A percentile compares a stretch with the other conserved stretches of the same genome.
Conservation (phyloP, 2,113 vertebrate species). For the Orientallactaga bullata region DNA sequence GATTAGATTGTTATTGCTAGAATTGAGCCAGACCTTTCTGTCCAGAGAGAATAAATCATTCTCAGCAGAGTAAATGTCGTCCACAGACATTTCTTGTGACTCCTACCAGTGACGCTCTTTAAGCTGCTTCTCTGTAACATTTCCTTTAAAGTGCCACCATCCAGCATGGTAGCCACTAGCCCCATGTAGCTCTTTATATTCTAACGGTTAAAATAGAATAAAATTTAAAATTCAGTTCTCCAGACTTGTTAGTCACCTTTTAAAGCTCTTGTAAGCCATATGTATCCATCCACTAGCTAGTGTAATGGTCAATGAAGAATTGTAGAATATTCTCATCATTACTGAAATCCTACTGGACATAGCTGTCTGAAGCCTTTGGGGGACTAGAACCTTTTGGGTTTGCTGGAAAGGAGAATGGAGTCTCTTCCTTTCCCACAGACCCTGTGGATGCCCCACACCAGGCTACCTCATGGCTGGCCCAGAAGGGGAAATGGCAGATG, state of each 20-base stretch:
- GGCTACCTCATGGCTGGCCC: background rate
- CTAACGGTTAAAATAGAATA: slow-evolving; percentile 18
- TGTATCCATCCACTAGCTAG: background rate
- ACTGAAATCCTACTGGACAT: background rate
- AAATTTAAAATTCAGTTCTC: background rate
- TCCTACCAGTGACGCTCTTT: slow-evolving; percentile 82
- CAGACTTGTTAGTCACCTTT: background rate
- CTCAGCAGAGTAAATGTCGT: slow-evolving; percentile 83
- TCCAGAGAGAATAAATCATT: slow-evolving; percentile 85
- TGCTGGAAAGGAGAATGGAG: background rate
- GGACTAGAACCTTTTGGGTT: background rate
- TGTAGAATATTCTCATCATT: background rate
- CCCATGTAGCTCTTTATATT: slow-evolving; percentile 36
- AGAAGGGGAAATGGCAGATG: background rate
- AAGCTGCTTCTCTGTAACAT: slow-evolving; percentile 71
- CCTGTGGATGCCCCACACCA: background rate
- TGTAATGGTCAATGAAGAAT: background rate
- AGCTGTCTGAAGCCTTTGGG: background rate
- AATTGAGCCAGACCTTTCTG: slow-evolving; percentile 81
- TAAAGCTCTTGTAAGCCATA: background rate
- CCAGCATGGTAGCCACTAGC: background rate
- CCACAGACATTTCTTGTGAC: slow-evolving; percentile 71
- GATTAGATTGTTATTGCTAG: slow-evolving; percentile 77
- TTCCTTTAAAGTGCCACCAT: slow-evolving; percentile 33
- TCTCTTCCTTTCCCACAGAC: background rate